A percentile compares a stretch with the other conserved stretches of the same genome.
Conservation (phyloP, 2,113 vertebrate species). For the Pollachius pollachius region DNA sequence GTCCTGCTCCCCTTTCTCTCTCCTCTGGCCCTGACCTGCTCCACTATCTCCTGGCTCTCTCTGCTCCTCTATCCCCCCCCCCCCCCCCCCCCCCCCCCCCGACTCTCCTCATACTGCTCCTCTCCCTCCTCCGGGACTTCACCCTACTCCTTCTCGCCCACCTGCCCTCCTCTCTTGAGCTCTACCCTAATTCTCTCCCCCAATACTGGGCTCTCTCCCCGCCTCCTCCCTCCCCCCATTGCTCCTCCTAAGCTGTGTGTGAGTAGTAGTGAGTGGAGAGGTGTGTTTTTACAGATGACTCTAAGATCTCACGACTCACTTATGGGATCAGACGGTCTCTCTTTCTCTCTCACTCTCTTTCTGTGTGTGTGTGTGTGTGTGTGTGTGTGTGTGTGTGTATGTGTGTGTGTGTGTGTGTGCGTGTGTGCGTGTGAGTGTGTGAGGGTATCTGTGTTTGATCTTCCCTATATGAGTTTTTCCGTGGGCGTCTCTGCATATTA, state of each 20-base stretch:
- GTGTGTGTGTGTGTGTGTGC: not conserved
- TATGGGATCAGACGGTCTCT: slow-evolving; percentile 19
- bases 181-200: slow-evolving; percentile 25
- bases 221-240: not conserved
- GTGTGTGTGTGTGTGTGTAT: slow-evolving; percentile 16
- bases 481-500: not conserved
- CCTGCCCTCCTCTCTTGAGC: not conserved
- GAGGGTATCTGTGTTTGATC: not conserved
- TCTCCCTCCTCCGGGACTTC: not conserved
- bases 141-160: not conserved
- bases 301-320: slow-evolving; percentile 27
- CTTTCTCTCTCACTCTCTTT: slow-evolving; percentile 1
- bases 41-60: no score
- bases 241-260: slow-evolving; percentile 10
- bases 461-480: not conserved
- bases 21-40: no score
- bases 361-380: not conserved
- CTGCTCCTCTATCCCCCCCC: no score
- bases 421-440: not conserved
- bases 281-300: slow-evolving; percentile 58
- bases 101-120: no score
- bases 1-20: no score
- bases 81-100: no score
- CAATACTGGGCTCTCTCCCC: not conserved
- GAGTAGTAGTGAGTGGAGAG: slow-evolving; percentile 18